A percentile compares a stretch with the other conserved stretches of the same genome.
Evolutionary conservation across 2,113 vertebrate genomes (phyloP).

Genomic region (Enhydra lutris): DNA sequence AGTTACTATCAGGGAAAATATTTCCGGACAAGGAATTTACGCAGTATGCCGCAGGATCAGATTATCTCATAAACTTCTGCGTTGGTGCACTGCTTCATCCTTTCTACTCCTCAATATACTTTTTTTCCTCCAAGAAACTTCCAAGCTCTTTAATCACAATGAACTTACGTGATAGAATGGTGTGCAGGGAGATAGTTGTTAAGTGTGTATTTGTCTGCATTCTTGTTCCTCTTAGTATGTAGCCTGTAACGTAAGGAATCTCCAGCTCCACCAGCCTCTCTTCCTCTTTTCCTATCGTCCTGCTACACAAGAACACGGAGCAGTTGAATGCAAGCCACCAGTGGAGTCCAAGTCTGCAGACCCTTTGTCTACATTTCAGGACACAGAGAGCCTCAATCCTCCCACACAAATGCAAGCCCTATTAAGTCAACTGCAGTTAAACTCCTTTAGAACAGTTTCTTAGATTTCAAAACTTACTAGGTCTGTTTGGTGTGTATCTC

Average conservation of each 20-base stretch:
- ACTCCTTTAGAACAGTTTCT: not conserved
- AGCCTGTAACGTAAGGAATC: not conserved
- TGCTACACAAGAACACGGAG: conserved; percentile 14
- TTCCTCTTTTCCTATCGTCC: not conserved
- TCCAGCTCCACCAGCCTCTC: not conserved
- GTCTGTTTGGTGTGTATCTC: not conserved
- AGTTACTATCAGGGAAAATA: not conserved
- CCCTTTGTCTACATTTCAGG: conserved; percentile 1
- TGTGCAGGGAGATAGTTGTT: not conserved
- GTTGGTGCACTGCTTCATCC: not conserved
- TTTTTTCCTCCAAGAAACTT: conserved; percentile 27
- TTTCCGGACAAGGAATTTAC: not conserved
- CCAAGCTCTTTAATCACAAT: not conserved
- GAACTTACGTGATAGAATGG: not conserved
- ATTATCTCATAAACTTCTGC: not conserved
- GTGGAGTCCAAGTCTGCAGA: not conserved
- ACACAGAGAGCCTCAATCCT: not conserved
- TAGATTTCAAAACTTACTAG: not conserved
- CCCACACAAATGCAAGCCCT: not conserved
- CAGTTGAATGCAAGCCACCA: not conserved
- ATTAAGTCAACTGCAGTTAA: conserved; percentile 19
- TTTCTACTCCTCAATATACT: not conserved
- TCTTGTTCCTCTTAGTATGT: not conserved
- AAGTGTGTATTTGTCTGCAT: not conserved
- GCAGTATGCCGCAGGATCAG: not conserved